Evolutionary conservation across 2,888 invertebrate species (phyloP).

Genomic region (Malthinus seriepunctatus): DNA sequence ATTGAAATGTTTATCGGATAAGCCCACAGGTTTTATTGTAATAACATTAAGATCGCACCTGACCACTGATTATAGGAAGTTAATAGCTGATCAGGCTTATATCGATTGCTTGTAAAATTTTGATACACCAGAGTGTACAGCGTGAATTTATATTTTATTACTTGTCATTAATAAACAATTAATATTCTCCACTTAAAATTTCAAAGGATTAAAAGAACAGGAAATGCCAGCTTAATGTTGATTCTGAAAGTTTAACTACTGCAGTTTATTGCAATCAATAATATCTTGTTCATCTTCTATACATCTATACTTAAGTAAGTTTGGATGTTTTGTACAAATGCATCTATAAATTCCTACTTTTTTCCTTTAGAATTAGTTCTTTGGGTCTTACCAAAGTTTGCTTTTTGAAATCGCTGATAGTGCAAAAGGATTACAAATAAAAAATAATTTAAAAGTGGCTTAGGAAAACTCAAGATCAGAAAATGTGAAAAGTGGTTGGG

Average conservation of each 20-base stretch:
- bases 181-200: background rate
- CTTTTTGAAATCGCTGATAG: too few relatives aligned
- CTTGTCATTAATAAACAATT: slow-evolving; percentile 5
- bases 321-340: too few relatives aligned
- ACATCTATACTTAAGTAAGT: too few relatives aligned
- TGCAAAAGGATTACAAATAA: too few relatives aligned
- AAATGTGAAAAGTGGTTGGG: too few relatives aligned
- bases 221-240: slow-evolving; percentile 17
- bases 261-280: background rate
- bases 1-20: slow-evolving; percentile 18
- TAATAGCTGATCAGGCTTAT: slow-evolving; percentile 26
- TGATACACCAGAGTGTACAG: slow-evolving; percentile 7
- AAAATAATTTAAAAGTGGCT: too few relatives aligned
- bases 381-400: too few relatives aligned
- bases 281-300: too few relatives aligned
- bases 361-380: too few relatives aligned
- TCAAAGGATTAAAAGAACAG: background rate
- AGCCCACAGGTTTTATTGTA: slow-evolving; percentile 16
- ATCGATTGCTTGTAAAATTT: slow-evolving; percentile 13
- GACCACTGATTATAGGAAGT: slow-evolving; percentile 27
- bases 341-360: too few relatives aligned
- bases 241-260: slow-evolving; percentile 9
- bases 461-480: too few relatives aligned
- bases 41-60: slow-evolving; percentile 22
- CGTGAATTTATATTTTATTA: slow-evolving; percentile 8